These are phyloP conservation scores for Eupeodes corollae DNA, from an alignment of 1,140 invertebrate species.

Conservation along the genomic window DNA sequence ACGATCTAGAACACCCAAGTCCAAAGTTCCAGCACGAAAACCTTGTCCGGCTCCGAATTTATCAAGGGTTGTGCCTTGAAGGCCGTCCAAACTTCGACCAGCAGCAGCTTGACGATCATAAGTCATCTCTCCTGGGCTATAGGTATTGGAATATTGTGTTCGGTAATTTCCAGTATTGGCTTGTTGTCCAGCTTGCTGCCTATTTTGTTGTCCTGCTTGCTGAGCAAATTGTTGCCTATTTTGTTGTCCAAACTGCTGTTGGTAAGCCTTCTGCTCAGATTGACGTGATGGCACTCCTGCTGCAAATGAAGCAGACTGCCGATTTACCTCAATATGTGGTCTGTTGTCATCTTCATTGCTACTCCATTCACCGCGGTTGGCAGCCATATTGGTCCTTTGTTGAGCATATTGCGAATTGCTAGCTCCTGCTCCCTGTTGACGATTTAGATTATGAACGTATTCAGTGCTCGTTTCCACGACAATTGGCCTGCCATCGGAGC, in stretches of 20 bases:
- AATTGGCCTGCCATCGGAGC: constrained; percentile 12
- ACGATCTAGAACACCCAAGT: constrained; percentile 19
- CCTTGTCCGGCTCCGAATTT: constrained; percentile 13
- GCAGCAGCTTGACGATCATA: no score
- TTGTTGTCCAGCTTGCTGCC: neutral
- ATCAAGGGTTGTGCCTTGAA: no score
- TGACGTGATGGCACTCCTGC: no score
- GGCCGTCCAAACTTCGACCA: no score
- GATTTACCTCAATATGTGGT: neutral
- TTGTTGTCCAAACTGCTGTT: no score
- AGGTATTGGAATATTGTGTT: neutral
- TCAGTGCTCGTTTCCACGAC: constrained; percentile 22
- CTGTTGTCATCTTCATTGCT: neutral
- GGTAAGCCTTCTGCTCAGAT: no score
- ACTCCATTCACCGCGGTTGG: neutral
- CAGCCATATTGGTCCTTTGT: neutral
- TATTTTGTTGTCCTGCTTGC: no score
- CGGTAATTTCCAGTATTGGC: neutral
- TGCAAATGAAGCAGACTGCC: no score
- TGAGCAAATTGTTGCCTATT: no score
- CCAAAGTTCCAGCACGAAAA: constrained; percentile 22
- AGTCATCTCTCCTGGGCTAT: no score
- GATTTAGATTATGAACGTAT: constrained; percentile 6
- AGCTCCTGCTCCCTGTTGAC: neutral
- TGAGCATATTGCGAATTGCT: neutral